Evolutionary conservation across 2,888 invertebrate genomes (phyloP), one percentile per base, ranked within the genome.

Genomic region (Orchestes rusci): DNA sequence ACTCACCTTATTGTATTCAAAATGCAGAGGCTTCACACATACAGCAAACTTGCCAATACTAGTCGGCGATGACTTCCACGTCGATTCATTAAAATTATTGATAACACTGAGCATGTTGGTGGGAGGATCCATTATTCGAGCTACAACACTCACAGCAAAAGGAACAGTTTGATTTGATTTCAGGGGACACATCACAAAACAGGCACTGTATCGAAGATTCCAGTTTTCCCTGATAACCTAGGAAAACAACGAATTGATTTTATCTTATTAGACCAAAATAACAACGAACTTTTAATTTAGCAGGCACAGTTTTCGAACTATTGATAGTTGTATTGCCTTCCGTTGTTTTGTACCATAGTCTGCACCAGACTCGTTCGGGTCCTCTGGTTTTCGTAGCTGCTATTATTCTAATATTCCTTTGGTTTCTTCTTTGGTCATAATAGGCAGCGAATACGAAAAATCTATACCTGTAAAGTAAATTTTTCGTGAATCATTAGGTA

Each of bases 391-490:
- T 87, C 1, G 92, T 91, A 7, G 91, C 91, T 8, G 88, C 91
- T 53, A 93, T 83, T 45, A 93, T 75, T 32, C 92, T 77, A 36
- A 92, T 77, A 5, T 78, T 72, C 43, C 81, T 76, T 34, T 76
- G 75, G 40, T 75, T 76, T 56, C 74, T 73, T 54, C 89, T 76
- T 37, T 80, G 74, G 70, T 93, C 92, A 63, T 83, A 86, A 64
- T 84, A 93, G 37, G 93, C 92, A 7, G 92, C 91, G 64, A 89
- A 93, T 39, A 93, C 90, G 71, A 82, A 90, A 72, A 93, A 93
- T 67, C 87, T 88, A 67, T 80, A 87, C 65, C 88, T 84, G 72
- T 16, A 72, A 73, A 45, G 47, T 54, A 35, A 49, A 33, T n/a
- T n/a, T n/a, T n/a, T n/a, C n/a, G n/a, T n/a, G n/a, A n/a, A n/a